Conservation (phyloP, 2,113 vertebrate genomes). For the Dissostichus mawsoni region DNA sequence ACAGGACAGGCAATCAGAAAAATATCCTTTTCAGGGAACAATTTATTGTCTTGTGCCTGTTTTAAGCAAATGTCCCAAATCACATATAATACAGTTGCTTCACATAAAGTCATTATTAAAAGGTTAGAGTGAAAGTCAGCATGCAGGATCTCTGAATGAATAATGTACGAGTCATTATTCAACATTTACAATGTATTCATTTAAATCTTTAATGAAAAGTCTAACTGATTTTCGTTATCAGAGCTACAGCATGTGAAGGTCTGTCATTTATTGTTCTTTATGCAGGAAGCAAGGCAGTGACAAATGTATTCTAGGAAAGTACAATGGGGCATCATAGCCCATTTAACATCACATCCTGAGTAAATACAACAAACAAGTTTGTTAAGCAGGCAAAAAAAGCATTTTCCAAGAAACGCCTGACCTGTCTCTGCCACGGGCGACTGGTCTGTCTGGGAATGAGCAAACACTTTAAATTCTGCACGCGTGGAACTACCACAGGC, state of each 20-base stretch:
- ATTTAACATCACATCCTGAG: conserved; percentile 37
- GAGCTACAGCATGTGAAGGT: background rate
- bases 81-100: too few species aligned
- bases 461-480: conserved; percentile 34
- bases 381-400: conserved; percentile 45
- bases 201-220: background rate
- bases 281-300: background rate
- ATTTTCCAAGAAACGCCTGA: conserved; percentile 36
- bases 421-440: conserved; percentile 26
- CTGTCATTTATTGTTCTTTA: conserved; percentile 17
- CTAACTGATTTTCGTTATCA: conserved; percentile 14
- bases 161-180: background rate
- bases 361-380: conserved; percentile 58
- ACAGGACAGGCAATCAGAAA: background rate
- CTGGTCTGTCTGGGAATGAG: conserved; percentile 32
- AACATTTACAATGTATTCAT: background rate
- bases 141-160: background rate
- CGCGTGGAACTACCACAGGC: conserved; percentile 8
- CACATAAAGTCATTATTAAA: background rate
- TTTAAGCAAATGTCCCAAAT: too few species aligned
- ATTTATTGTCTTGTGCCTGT: too few species aligned
- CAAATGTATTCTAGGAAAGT: conserved; percentile 19
- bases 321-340: conserved; percentile 18
- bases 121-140: background rate
- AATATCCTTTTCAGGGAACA: too few species aligned